These are phyloP conservation scores for Ceramica pisi DNA, from an alignment of 2,888 invertebrate species.

Conservation along the genomic window DNA sequence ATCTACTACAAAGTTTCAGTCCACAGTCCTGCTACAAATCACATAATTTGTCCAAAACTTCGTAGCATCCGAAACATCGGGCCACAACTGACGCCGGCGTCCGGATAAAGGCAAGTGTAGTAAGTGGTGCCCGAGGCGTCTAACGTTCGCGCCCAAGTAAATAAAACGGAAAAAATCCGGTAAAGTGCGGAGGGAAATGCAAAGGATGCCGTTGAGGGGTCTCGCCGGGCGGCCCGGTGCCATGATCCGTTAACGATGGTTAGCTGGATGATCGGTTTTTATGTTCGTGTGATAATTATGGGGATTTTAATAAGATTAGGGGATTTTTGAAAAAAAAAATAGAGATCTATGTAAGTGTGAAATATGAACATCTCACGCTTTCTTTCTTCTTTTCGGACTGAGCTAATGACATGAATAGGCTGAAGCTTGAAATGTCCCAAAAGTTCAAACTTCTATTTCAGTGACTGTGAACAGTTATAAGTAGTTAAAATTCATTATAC, in stretches of 20 bases:
- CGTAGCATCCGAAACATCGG: slow-evolving; percentile 69
- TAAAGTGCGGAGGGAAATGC: slow-evolving; percentile 81
- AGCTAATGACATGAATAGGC: neutral
- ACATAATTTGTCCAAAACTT: slow-evolving; percentile 62
- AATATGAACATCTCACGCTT: too few species aligned
- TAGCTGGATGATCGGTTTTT: slow-evolving; percentile 7
- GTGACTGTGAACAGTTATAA: too few species aligned
- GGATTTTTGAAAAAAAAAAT: too few species aligned
- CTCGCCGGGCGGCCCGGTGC: slow-evolving; percentile 62
- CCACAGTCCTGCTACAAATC: slow-evolving; percentile 51
- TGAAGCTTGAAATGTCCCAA: neutral
- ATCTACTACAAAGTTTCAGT: slow-evolving; percentile 41
- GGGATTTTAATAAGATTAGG: neutral
- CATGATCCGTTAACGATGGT: slow-evolving; percentile 46
- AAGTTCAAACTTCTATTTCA: too few species aligned
- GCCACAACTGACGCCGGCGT: slow-evolving; percentile 64
- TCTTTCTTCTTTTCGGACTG: neutral
- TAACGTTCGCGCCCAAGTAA: slow-evolving; percentile 79
- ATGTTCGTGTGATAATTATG: neutral
- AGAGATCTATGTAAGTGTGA: too few species aligned
- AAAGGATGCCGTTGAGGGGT: slow-evolving; percentile 78
- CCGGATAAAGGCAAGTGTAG: slow-evolving; percentile 75
- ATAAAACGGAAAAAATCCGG: slow-evolving; percentile 74
- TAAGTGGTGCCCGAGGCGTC: slow-evolving; percentile 82
- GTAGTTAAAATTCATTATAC: neutral